A percentile compares a stretch with the other conserved stretches of the same genome.
phyloP scores from a whole-genome alignment of 2,888 invertebrate species.

The Trachelus troglodyta region DNA sequence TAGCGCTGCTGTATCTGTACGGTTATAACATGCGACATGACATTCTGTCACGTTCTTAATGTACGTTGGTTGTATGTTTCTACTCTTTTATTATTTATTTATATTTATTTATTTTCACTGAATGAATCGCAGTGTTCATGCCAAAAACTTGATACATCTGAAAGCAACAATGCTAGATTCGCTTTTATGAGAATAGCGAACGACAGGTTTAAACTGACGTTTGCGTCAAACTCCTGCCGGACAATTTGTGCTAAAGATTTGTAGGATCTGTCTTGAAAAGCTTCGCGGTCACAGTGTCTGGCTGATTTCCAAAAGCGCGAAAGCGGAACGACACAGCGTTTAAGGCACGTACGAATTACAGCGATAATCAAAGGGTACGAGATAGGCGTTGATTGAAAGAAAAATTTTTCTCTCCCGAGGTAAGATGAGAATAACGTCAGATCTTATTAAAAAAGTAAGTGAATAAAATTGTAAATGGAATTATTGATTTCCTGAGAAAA shows the following conservation, averaged over 20 bases:
- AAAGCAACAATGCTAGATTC: neutral
- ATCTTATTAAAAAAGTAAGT: neutral
- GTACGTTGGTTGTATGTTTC: neutral
- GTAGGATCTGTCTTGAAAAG: neutral
- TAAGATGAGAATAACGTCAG: neutral
- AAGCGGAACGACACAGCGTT: neutral
- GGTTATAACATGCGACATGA: neutral
- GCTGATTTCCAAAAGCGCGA: neutral
- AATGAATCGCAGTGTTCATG: neutral
- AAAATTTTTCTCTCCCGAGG: neutral
- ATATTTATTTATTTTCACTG: neutral
- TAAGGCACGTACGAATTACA: neutral
- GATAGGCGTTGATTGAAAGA: neutral
- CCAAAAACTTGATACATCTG: neutral
- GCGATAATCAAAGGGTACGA: neutral
- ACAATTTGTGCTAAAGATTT: neutral
- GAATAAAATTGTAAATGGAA: neutral
- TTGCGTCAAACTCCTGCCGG: neutral
- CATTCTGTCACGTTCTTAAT: neutral
- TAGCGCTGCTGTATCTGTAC: neutral
- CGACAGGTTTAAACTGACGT: neutral
- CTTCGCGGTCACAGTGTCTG: neutral
- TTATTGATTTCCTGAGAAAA: neutral
- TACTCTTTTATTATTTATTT: neutral
- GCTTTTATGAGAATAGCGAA: neutral